These are phyloP conservation scores for Thalassarche chlororhynchos DNA, from an alignment of 2,113 vertebrate species.

Conservation along the genomic window DNA sequence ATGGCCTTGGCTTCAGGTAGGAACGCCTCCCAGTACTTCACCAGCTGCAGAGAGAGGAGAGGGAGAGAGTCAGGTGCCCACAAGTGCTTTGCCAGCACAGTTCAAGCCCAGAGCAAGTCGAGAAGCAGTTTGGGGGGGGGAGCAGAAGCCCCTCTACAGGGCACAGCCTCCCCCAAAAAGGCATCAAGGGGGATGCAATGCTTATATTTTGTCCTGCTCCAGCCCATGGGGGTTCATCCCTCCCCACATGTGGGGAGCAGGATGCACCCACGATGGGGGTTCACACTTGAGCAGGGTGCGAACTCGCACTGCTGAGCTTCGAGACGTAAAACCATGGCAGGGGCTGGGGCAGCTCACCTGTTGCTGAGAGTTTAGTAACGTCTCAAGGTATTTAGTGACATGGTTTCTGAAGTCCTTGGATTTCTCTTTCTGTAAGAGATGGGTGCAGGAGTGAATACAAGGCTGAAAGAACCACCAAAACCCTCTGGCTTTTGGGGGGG, in stretches of 20 bases:
- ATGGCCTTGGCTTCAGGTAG: constrained; percentile 98
- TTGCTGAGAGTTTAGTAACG: constrained; percentile 88
- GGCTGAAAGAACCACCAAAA: neutral
- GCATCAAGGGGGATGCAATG: neutral
- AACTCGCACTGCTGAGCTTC: neutral
- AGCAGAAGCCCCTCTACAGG: neutral
- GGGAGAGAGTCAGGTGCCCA: neutral
- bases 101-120: fast-evolving
- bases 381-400: constrained; percentile 91
- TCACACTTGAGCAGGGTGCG: neutral
- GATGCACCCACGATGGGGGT: fast-evolving
- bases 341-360: constrained; percentile 79
- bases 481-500: neutral
- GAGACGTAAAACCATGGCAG: neutral
- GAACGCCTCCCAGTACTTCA: constrained; percentile 98
- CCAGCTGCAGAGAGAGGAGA: constrained; percentile 79
- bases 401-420: constrained; percentile 92
- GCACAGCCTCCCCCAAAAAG: no score
- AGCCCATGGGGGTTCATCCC: fast-evolving
- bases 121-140: no score
- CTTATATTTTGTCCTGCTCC: no score
- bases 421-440: constrained; percentile 87
- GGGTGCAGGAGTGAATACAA: neutral
- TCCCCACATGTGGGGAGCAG: neutral
- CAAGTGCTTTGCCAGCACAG: neutral